phyloP scores from a whole-genome alignment of 2,888 invertebrate genomes.

The Pristionchus japonicus region DNA sequence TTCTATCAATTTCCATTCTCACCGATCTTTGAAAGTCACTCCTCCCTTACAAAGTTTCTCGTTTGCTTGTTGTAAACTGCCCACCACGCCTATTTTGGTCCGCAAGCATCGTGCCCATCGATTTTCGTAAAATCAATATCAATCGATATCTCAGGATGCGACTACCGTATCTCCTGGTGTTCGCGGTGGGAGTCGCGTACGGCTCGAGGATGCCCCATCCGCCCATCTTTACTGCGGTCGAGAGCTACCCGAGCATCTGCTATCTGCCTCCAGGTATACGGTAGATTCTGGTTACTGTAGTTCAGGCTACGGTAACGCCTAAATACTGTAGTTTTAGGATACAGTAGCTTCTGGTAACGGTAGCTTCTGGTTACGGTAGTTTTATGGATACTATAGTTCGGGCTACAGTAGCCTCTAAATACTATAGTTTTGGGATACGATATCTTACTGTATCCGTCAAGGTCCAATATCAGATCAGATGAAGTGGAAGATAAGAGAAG shows the following conservation, averaged over 20 bases:
- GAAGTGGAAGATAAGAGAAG: not conserved
- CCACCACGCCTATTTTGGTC: not conserved
- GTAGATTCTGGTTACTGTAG: not conserved
- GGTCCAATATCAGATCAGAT: too few species aligned
- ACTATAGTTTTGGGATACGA: not conserved
- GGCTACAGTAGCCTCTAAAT: not conserved
- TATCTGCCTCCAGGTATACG: constrained; percentile 66
- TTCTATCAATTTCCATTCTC: not conserved
- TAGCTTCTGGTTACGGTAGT: not conserved
- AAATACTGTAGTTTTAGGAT: not conserved
- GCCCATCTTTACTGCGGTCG: constrained; percentile 67
- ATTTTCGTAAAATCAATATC: not conserved
- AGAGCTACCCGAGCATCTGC: constrained; percentile 69
- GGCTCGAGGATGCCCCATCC: constrained; percentile 61
- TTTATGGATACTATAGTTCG: not conserved
- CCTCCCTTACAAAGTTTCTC: not conserved
- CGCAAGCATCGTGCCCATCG: not conserved
- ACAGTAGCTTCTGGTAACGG: not conserved
- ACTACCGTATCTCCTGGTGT: constrained; percentile 21
- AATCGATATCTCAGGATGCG: not conserved
- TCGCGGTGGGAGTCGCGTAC: constrained; percentile 35
- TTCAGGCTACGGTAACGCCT: not conserved
- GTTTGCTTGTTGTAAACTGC: not conserved
- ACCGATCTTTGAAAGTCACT: constrained; percentile 15
- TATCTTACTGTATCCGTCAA: not conserved